These are phyloP conservation scores for Poecilia picta DNA, from an alignment of 2,797 vertebrate species.

Conservation along the genomic window DNA sequence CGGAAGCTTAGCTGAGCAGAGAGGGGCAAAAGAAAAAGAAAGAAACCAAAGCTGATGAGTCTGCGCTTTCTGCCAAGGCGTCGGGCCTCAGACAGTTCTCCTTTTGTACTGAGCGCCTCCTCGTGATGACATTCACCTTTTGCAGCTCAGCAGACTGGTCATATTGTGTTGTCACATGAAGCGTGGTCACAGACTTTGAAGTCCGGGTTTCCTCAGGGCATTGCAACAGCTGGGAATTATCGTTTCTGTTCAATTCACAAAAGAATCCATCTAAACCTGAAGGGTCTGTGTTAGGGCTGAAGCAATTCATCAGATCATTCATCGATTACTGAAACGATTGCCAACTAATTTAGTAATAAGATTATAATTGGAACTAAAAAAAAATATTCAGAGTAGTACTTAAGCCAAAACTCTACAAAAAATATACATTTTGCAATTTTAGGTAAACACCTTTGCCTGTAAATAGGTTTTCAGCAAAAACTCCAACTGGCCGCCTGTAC, in stretches of 20 bases:
- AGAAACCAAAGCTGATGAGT: constrained; percentile 32
- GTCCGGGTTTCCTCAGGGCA: not conserved
- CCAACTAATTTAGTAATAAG: too few relatives aligned
- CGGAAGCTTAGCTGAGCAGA: constrained; percentile 50
- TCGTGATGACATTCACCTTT: constrained; percentile 38
- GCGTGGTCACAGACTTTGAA: constrained; percentile 23
- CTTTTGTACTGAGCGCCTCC: constrained; percentile 36
- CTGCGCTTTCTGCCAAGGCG: constrained; percentile 25
- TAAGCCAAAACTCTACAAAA: too few relatives aligned
- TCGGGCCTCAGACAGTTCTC: constrained; percentile 33
- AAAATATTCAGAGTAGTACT: too few relatives aligned
- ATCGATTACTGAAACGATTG: too few relatives aligned
- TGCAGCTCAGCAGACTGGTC: constrained; percentile 27
- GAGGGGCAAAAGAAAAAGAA: constrained; percentile 11
- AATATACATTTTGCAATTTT: too few relatives aligned
- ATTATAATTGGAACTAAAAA: too few relatives aligned
- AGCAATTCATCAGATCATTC: too few relatives aligned
- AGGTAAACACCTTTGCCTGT: too few relatives aligned
- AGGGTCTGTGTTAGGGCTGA: too few relatives aligned
- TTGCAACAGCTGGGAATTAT: not conserved
- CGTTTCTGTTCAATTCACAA: not conserved
- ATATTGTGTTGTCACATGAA: constrained; percentile 53
- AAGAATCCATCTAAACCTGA: not conserved
- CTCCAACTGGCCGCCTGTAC: too few relatives aligned
- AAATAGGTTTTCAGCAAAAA: too few relatives aligned